A percentile compares a stretch with the other conserved stretches of the same genome.
These are phyloP conservation scores for Empis livida DNA, from an alignment of 2,888 invertebrate genomes.

Conservation along the genomic window DNA sequence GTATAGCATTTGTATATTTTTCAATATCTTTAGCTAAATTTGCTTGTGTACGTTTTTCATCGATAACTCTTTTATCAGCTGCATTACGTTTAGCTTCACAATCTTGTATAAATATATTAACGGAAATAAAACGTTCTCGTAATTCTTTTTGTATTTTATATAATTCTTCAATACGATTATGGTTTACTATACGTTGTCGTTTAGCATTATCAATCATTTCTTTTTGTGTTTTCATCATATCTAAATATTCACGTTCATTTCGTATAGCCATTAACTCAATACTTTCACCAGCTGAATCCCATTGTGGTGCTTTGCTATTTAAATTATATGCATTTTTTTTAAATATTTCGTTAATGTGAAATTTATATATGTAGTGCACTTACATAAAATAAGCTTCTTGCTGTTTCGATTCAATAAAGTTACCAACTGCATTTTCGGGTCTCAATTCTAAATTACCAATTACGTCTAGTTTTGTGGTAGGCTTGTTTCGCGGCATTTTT, in stretches of 20 bases:
- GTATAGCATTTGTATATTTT: constrained; percentile 17
- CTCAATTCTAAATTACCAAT: constrained; percentile 29
- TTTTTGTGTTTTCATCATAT: constrained; percentile 25
- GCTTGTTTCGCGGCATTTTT: constrained; percentile 29
- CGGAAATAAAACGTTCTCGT: constrained; percentile 28
- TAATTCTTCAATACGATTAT: constrained; percentile 24
- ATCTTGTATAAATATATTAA: constrained; percentile 32
- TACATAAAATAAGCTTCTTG: constrained; percentile 30
- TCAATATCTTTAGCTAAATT: constrained; percentile 20
- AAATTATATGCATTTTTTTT: no score
- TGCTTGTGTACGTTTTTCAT: constrained; percentile 22
- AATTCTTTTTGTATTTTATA: constrained; percentile 23
- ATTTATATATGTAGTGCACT: no score
- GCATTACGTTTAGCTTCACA: constrained; percentile 27
- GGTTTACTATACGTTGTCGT: constrained; percentile 21
- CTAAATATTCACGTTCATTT: constrained; percentile 27
- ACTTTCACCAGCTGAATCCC: constrained; percentile 31
- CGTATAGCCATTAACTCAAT: constrained; percentile 28
- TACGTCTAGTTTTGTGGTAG: constrained; percentile 29
- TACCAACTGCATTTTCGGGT: constrained; percentile 28
- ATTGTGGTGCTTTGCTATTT: constrained; percentile 29
- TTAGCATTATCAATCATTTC: constrained; percentile 26
- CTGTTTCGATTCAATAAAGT: constrained; percentile 27
- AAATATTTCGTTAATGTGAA: no score
- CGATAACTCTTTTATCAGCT: constrained; percentile 24